Evolutionary conservation across 2,797 vertebrate species (phyloP), one percentile per base, ranked within the genome.

Genomic region (Leptatherina wallacei): DNA sequence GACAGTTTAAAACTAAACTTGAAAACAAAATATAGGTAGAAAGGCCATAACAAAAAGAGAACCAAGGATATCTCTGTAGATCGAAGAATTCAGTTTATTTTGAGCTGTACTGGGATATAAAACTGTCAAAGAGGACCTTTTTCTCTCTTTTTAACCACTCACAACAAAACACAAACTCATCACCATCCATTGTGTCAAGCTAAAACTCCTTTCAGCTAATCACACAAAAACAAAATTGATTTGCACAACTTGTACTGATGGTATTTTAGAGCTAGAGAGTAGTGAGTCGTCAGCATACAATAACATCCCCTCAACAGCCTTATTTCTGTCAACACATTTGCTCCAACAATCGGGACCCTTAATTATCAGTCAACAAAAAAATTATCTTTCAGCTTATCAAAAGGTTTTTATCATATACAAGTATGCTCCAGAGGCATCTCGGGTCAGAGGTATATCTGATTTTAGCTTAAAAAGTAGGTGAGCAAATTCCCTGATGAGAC

Each of bases 41-140:
- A 92, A 87, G 90, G 89, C 92, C 93, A 93, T 93, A 93, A 75
- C 49, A 77, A 86, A 89, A 90, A 89, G 51, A 88, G 84, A 83
- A 89, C 33, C 80, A 88, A 87, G 71, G 75, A 87, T 80, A 75
- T 87, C 74, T 81, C 38, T 56, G 69, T 78, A 72, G 88, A 85
- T 92, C 73, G n/a, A 69, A 79, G 77, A 75, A n/a, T 77, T 75
- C 40, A 29, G 22, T 78, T 86, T 69, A 14, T 75, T 77, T 87
- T 68, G 32, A 36, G 59, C 82, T 82, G 56, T 88, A 38, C 66
- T 57, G 61, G 61, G 42, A 80, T 66, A 44, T 79, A 63, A 77
- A 77, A 52, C 44, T 65, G 57, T 81, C 27, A 64, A 78, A 60
- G 78, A 87, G 74, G 85, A 85, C 58, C 65, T 68, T 87, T 86